phyloP scores from a whole-genome alignment of 2,113 vertebrate species.

The zebrafish (Danio rerio) region DNA sequence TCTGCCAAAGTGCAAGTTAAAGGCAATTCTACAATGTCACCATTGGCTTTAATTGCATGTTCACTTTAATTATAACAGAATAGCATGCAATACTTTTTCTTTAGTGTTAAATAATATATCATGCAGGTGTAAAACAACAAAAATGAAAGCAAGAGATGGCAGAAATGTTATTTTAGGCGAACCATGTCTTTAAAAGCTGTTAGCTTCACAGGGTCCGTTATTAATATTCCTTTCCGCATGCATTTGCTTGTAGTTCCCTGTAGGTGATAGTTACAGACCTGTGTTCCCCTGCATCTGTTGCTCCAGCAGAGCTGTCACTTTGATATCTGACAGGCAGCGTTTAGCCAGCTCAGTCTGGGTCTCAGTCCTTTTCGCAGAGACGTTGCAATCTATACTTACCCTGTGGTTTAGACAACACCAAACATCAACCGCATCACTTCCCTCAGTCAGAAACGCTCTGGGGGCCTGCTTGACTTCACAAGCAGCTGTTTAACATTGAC shows the following conservation, averaged over 20 bases:
- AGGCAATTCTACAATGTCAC: neutral
- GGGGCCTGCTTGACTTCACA: neutral
- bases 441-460: neutral
- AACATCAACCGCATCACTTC: slow-evolving; percentile 16
- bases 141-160: neutral
- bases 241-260: neutral
- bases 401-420: slow-evolving; percentile 31
- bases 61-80: neutral
- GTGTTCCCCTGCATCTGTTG: slow-evolving; percentile 28
- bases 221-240: neutral
- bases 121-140: neutral
- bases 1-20: no score
- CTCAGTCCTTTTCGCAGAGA: neutral
- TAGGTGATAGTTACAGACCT: neutral
- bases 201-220: neutral
- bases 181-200: no score
- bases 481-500: slow-evolving; percentile 24
- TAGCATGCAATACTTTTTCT: neutral
- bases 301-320: slow-evolving; percentile 40
- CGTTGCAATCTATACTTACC: slow-evolving; percentile 37
- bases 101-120: neutral
- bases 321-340: slow-evolving; percentile 46
- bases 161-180: neutral
- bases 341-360: slow-evolving; percentile 29
- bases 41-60: neutral